These are phyloP conservation scores for Drosophila pseudotakahashii DNA, from an alignment of 2,888 invertebrate species.

Conservation along the genomic window DNA sequence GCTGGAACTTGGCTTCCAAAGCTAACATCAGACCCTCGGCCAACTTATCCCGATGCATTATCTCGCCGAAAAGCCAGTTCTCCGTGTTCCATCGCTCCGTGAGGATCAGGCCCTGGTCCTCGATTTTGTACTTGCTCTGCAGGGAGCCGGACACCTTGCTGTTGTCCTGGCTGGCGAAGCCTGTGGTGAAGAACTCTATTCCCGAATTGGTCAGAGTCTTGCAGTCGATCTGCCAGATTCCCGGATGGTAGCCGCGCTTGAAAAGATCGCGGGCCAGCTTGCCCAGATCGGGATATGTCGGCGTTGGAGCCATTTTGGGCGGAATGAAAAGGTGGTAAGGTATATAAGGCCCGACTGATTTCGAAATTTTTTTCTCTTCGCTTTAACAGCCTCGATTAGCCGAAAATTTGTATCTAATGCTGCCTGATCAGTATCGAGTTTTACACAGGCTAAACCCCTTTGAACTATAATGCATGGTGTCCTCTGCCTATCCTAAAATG, in stretches of 20 bases:
- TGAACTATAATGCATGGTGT: constrained; percentile 11
- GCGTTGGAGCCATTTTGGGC: constrained; percentile 93
- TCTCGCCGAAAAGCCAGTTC: constrained; percentile 94
- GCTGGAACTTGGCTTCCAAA: constrained; percentile 95
- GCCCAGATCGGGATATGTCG: constrained; percentile 96
- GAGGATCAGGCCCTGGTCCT: constrained; percentile 94
- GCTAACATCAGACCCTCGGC: constrained; percentile 94
- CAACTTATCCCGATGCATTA: constrained; percentile 94
- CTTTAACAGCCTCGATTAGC: constrained; percentile 37
- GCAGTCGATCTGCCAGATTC: constrained; percentile 95
- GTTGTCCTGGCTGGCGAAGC: constrained; percentile 94
- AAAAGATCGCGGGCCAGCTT: constrained; percentile 97
- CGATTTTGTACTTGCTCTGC: constrained; percentile 95
- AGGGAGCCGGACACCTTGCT: constrained; percentile 94
- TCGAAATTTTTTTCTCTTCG: constrained; percentile 38
- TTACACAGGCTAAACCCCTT: not conserved
- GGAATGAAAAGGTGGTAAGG: constrained; percentile 51
- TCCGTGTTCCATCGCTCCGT: constrained; percentile 99
- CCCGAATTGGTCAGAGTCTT: constrained; percentile 96
- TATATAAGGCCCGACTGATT: constrained; percentile 40
- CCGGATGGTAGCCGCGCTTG: constrained; percentile 97
- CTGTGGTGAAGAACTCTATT: constrained; percentile 95
- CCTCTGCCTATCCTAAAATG: not conserved
- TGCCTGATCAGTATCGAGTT: constrained; percentile 6
- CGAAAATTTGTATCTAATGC: constrained; percentile 50